Evolutionary conservation across 2,797 vertebrate genomes (phyloP), one percentile per base, ranked within the genome.

Genomic region (Antrozous pallidus): DNA sequence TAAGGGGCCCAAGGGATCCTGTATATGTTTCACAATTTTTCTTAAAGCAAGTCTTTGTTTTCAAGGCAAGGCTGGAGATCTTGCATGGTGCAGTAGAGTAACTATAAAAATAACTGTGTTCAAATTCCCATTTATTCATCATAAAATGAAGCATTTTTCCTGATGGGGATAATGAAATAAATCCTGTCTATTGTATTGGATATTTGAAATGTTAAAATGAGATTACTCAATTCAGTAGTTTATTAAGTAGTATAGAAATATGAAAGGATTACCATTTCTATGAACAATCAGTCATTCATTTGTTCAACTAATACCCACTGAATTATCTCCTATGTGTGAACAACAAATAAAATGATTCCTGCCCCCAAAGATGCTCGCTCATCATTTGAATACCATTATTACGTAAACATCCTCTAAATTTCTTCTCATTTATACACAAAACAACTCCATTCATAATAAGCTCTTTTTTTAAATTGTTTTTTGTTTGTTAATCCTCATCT

Each of bases 121-220:
- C 33, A 93, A 77, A 84, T 90, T 63, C 22, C 38, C 10, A 80
- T 86, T 47, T 28, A 89, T 87, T 63, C 51, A 74, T 78, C 38
- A 89, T 47, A 8, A 85, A 69, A 63, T 77, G 6, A 3, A 54
- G 8, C 5, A 47, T 84, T 47, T 67, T 81, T 56, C 49, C 33
- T 79, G 22, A 47, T 22, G 45, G 13, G 10, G 10, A 49, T 84
- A 70, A 79, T 74, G 58, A 96, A 81, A 54, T 47, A 77, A 84
- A 95, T 65, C 14, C 33, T 75, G 6, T 70, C 12, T 69, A 40
- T 22, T n/a, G 88, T 51, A 67, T 18, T 87, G 42, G 47, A 36
- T 61, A 94, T 67, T 79, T 28, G 71, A 91, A 85, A 51, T 96
- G 79, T 85, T 90, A 45, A 74, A 83, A 40, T 91, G 42, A 90